Percentiles rank a stretch among this genome's conserved stretches.
These are phyloP conservation scores for Anser cygnoides DNA, from an alignment of 2,113 vertebrate genomes.

Conservation along the genomic window DNA sequence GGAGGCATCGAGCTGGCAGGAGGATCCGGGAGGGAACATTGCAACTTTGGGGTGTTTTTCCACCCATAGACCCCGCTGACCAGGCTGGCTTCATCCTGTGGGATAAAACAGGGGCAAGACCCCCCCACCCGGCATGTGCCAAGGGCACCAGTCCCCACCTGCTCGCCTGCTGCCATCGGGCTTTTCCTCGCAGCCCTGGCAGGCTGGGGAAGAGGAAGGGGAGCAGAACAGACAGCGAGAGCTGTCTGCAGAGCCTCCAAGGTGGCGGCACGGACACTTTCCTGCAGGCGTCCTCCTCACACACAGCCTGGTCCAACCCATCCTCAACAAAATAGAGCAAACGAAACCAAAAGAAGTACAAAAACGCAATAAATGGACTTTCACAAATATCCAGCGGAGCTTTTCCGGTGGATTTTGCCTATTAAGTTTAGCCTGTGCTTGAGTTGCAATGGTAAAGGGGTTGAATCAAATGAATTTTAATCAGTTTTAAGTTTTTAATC, in stretches of 20 bases:
- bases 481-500: no score
- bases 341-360: neutral
- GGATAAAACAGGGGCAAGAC: fast-evolving
- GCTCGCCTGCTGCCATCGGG: neutral
- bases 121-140: neutral
- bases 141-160: fast-evolving
- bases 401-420: neutral
- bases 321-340: neutral
- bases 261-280: neutral
- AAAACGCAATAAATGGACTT: neutral
- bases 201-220: neutral
- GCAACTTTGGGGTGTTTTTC: neutral
- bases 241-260: neutral
- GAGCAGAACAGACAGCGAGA: neutral
- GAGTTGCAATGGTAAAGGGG: neutral
- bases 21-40: neutral
- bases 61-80: no score
- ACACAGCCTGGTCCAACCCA: neutral
- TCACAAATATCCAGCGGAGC: neutral
- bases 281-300: neutral
- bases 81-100: neutral
- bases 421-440: neutral
- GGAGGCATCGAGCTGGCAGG: neutral
- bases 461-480: neutral
- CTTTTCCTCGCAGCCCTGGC: neutral